These are phyloP conservation scores for Lasioglossum baleicum DNA, from an alignment of 1,140 invertebrate species.

Conservation along the genomic window DNA sequence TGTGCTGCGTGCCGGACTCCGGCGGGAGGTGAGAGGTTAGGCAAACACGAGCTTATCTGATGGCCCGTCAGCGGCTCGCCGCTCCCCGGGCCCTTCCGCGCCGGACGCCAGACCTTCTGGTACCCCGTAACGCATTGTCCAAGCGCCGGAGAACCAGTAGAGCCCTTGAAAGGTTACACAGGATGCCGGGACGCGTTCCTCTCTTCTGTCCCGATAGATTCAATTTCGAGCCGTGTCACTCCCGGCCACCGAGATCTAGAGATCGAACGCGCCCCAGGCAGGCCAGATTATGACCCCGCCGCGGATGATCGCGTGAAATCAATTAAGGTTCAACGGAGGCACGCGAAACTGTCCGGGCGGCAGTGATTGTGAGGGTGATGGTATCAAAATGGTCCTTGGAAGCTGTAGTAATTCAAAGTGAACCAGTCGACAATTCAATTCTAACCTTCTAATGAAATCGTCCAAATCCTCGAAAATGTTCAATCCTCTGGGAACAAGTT, in stretches of 20 bases:
- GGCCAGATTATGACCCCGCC: neutral
- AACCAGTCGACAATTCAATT: no score
- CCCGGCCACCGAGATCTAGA: neutral
- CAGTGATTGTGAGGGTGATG: no score
- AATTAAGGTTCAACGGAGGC: no score
- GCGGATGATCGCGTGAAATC: no score
- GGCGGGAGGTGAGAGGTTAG: constrained; percentile 76
- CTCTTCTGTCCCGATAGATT: constrained; percentile 69
- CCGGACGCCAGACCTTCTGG: constrained; percentile 48
- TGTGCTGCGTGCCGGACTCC: constrained; percentile 62
- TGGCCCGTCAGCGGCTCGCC: constrained; percentile 73
- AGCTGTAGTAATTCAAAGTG: no score
- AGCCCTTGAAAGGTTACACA: constrained; percentile 61
- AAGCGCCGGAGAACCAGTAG: constrained; percentile 48
- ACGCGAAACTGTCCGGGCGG: no score
- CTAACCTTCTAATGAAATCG: no score
- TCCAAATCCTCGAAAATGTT: no score
- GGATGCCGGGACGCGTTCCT: constrained; percentile 54
- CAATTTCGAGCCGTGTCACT: constrained; percentile 60
- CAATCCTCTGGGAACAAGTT: no score
- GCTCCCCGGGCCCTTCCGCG: constrained; percentile 55
- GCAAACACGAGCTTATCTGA: constrained; percentile 78
- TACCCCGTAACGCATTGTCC: constrained; percentile 69
- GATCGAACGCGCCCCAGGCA: neutral
- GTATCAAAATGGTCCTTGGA: no score